A percentile compares a stretch with the other conserved stretches of the same genome.
These are phyloP conservation scores for Alligator mississippiensis DNA, from an alignment of 2,113 vertebrate genomes.

Conservation along the genomic window DNA sequence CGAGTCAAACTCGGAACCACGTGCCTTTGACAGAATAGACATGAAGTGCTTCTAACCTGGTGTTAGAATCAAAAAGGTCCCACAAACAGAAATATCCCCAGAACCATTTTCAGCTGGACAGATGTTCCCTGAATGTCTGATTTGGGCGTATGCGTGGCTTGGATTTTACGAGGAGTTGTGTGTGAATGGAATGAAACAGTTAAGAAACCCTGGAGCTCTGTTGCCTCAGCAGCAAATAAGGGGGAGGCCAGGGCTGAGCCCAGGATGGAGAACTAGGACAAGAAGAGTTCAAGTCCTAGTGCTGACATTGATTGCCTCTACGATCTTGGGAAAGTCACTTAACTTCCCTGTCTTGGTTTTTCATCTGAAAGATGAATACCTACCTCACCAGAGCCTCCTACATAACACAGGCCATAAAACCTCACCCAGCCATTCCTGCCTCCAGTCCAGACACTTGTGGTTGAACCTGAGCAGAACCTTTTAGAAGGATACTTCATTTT, in stretches of 20 bases:
- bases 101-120: rapidly evolving
- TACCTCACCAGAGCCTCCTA: not conserved
- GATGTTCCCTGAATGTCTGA: not conserved
- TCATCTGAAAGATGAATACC: not conserved
- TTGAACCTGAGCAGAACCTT: not conserved
- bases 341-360: not conserved
- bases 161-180: not conserved
- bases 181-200: not conserved
- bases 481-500: not conserved
- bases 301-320: rapidly evolving
- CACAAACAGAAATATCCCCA: not conserved
- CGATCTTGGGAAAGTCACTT: rapidly evolving
- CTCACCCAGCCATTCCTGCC: not conserved
- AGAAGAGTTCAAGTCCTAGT: not conserved
- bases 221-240: not conserved
- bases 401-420: not conserved
- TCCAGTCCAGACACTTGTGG: not conserved
- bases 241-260: not conserved
- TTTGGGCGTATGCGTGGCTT: not conserved
- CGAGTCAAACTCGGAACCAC: slow-evolving; percentile 26
- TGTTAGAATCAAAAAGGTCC: not conserved
- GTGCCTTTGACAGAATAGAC: not conserved
- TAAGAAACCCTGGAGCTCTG: not conserved
- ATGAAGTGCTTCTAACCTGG: not conserved
- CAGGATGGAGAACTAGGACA: not conserved